Base-by-base conservation (phyloP, 64 coral and sea anemone genomes). In the Platygyra sinensis region DNA sequence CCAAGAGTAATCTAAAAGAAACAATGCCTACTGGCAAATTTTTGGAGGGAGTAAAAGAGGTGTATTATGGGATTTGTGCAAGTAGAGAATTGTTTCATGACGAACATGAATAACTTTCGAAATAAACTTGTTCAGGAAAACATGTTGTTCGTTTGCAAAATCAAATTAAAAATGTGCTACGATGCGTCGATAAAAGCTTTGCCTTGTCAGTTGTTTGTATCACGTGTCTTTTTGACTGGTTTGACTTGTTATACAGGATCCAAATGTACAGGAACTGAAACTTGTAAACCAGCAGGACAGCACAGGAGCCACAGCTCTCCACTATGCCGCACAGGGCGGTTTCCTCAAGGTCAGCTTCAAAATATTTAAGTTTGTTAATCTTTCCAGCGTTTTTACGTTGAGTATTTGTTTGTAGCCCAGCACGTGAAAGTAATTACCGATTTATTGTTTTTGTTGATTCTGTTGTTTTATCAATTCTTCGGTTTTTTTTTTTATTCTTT, bases 221-320 rank as follows among this genome's bases (percentile, higher is more conserved):
- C 14, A 31, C 54, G 54, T 16, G 31, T 77, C 33, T 52, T 19
- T 69, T 24, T n/a, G 65, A 77, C 74, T 49, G 15, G 4, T 67
- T 24, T 63, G 2, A 32, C 31, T 4, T 85, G 36, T 80, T 62
- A 4, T 67, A 17, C 50, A 98, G 96, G 96, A 98, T 74, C 49
- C 82, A 27, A 89, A 52, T 2, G 96, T 98, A 28, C 96, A 92
- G 30, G 78, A 89, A 25, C 62, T 79, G 18, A 91, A 98, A 60
- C 89, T 98, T 25, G 92, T 98, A 1, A 98, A 98, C 50, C 92
- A 98, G 15, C 92, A 94, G 28, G 96, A 98, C 92, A 92, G 72
- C 32, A 89, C 96, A 22, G 96, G 96, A 18, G 84, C 96, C 24
- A 94, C 96, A 11, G 87, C 96, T 3, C 84, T 98, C 25, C 96